Conservation (phyloP, 2,797 vertebrate species). For the Neosilurus mollespiculum region DNA sequence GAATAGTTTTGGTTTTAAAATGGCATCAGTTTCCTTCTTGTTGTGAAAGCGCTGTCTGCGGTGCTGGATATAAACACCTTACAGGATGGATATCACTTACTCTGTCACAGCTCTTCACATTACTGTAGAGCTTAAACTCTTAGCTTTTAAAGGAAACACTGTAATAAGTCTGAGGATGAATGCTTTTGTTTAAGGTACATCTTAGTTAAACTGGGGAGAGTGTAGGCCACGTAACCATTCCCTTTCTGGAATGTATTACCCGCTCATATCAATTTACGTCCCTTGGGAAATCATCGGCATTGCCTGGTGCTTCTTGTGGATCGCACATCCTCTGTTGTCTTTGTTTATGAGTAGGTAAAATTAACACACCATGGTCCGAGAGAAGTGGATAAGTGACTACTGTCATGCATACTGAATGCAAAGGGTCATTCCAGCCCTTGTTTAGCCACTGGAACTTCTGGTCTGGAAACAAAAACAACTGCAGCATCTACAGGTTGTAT, state of each 20-base stretch:
- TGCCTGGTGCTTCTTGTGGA: slow-evolving; percentile 37
- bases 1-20: neutral
- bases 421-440: slow-evolving; percentile 24
- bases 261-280: slow-evolving; percentile 54
- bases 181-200: neutral
- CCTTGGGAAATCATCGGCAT: slow-evolving; percentile 54
- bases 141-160: neutral
- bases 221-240: slow-evolving; percentile 38
- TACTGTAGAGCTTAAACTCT: neutral
- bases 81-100: neutral
- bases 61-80: slow-evolving; percentile 61
- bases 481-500: neutral
- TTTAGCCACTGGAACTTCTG: slow-evolving; percentile 2
- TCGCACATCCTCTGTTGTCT: slow-evolving; percentile 18
- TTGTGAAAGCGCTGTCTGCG: slow-evolving; percentile 65
- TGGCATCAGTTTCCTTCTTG: slow-evolving; percentile 14
- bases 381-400: slow-evolving; percentile 36
- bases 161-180: neutral
- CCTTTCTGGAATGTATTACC: slow-evolving; percentile 48
- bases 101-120: neutral
- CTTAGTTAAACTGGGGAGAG: slow-evolving; percentile 17
- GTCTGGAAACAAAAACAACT: slow-evolving; percentile 20
- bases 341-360: slow-evolving; percentile 48
- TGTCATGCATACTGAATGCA: slow-evolving; percentile 23
- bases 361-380: slow-evolving; percentile 37